Base-by-base conservation (phyloP, 2,113 vertebrate species). In the Gavia stellata region DNA sequence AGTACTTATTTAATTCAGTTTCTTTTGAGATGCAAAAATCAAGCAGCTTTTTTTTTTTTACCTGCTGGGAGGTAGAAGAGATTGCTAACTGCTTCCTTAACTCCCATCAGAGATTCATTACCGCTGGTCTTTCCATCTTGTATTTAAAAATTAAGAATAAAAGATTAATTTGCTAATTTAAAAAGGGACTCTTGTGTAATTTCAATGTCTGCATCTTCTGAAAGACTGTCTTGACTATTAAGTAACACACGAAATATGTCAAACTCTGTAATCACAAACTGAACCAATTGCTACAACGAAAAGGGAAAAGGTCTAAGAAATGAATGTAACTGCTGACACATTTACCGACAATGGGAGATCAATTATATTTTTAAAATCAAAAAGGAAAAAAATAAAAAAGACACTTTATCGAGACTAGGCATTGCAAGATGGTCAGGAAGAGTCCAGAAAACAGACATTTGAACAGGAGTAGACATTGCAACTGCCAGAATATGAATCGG, bases 71-170 rank as follows among this genome's bases (percentile, higher is more conserved):
- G 40, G 62, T 14, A 26, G n/a, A 82, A 38, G 71, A 90, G 52
- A 33, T 56, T 61, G 53, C 36, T 55, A 49, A 36, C 56, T 86
- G 55, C 81, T 89, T 68, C 14, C 40, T 75, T 38, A 90, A 56
- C 19, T 90, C 44, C n/a, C 49, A 24, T 68, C 58, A 82, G 84
- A 90, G 44, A 45, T 72, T 82, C 29, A 17, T 80, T 79, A 77
- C 44, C 0, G 0, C 65, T 61, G 23, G 15, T 65, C 56, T 72
- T 75, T 79, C 44, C 0, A 0, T 45, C 49, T 71, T 34, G 10
- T 75, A 68, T 79, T 78, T 79, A 77, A 90, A 67, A 72, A 70
- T 56, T 36, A 31, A 92, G 74, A 81, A 52, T 9, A 72, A 70
- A 55, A 81, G 7, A 34, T 42, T 16, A 53, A 81, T 81, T 56